A percentile compares a stretch with the other conserved stretches of the same genome.
These are phyloP conservation scores for Steatornis caripensis DNA, from an alignment of 2,113 vertebrate species.

Conservation along the genomic window DNA sequence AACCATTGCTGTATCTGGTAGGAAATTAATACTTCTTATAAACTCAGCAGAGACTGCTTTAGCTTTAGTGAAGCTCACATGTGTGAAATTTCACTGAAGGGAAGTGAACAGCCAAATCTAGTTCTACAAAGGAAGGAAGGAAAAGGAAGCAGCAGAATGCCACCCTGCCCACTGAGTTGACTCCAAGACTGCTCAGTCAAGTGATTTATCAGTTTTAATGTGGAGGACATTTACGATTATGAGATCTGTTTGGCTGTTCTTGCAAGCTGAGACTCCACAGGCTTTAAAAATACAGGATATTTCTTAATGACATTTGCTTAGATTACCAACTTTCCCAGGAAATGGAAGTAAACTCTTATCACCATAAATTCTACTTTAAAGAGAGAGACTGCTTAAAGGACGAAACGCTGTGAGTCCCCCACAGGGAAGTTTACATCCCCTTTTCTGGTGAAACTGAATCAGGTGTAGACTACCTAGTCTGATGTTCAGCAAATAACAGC, in stretches of 20 bases:
- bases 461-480: background rate
- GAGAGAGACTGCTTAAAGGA: background rate
- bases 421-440: background rate
- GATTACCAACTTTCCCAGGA: background rate
- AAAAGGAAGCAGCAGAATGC: background rate
- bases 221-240: background rate
- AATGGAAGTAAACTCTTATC: background rate
- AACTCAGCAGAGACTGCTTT: background rate
- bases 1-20: background rate
- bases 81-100: background rate
- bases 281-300: background rate
- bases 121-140: background rate
- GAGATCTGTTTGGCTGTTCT: background rate
- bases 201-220: background rate
- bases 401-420: background rate
- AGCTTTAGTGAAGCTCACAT: background rate
- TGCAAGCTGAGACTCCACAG: background rate
- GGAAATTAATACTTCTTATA: background rate
- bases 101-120: background rate
- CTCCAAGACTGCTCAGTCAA: background rate
- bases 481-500: background rate
- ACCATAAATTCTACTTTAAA: background rate
- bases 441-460: background rate
- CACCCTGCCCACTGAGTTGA: background rate
- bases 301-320: background rate